Base-by-base conservation (phyloP, 1,140 invertebrate species). In the Drosophila willistoni region DNA sequence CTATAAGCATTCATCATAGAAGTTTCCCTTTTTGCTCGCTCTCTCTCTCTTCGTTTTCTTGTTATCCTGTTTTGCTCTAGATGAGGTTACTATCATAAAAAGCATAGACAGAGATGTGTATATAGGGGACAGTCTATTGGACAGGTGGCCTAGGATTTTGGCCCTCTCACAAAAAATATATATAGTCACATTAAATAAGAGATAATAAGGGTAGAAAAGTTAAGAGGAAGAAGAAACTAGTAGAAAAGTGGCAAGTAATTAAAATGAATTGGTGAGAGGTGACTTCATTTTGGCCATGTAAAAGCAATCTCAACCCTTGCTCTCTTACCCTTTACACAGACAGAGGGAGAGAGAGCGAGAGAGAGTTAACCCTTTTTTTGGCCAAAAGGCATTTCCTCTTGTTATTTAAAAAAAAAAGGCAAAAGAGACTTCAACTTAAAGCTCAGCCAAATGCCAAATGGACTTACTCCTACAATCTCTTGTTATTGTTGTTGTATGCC, bases 1-100 rank as follows among this genome's bases (percentile, higher is more conserved):
- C 78, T 75, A 75, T 59, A 65, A 73, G 82, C 81, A 85, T 86
- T 85, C 71, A 86, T 85, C 82, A 82, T 63, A 68, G 78, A 85
- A 79, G 44, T 51, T 51, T 51, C 17, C 44, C 59, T 67, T 75
- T 61, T 29, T 33, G 47, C 51, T 63, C 29, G 12, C n/a, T 17
- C 14, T 63, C 22, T 57, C 29, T 10, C 10, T 57, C 14, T 17
- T 12, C n/a, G 14, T 57, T 57, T 34, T 57, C 14, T 57, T 57
- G 55, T 51, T 51, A 51, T 51, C 44, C 17, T 51, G 44, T 64
- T 64, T 61, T 73, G 74, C 62, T 29, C 39, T 42, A 62, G 56
- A 59, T 59, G 56, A 62, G 59, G 59, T 42, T 62, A 42, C 14
- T 29, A 17, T 9, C 12, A 63, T 19, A 47, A 13, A 42, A 13